A percentile compares a stretch with the other conserved stretches of the same genome.
These are phyloP conservation scores for Sthenelais limicola DNA, from an alignment of 2,888 invertebrate genomes.

Conservation along the genomic window DNA sequence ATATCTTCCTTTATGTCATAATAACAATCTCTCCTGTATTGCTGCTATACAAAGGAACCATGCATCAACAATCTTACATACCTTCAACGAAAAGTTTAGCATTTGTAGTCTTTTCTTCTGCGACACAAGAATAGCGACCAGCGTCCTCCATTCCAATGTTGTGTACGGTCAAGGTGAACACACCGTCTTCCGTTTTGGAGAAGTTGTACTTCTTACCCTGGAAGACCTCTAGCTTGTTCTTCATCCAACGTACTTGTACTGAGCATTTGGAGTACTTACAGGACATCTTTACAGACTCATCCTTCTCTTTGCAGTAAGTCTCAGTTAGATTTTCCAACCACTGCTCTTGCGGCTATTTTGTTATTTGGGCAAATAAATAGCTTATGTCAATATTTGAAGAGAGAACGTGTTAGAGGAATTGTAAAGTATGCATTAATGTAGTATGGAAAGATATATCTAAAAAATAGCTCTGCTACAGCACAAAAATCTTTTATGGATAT, in stretches of 20 bases:
- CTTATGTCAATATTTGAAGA: background rate
- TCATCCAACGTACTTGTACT: constrained; percentile 74
- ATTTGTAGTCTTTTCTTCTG: constrained; percentile 89
- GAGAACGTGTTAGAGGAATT: background rate
- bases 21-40: too few species aligned
- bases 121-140: constrained; percentile 96
- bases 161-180: constrained; percentile 90
- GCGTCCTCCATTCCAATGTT: constrained; percentile 96
- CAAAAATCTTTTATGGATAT: too few species aligned
- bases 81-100: constrained; percentile 95
- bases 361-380: background rate
- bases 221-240: constrained; percentile 87
- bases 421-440: background rate
- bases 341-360: constrained; percentile 56
- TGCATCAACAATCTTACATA: too few species aligned
- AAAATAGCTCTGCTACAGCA: background rate
- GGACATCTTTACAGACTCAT: constrained; percentile 94
- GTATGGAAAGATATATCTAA: background rate
- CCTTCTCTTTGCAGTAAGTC: constrained; percentile 96
- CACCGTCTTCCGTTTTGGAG: constrained; percentile 85
- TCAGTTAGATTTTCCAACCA: constrained; percentile 96
- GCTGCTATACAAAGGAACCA: too few species aligned
- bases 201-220: constrained; percentile 97
- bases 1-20: too few species aligned
- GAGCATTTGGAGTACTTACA: constrained; percentile 97